Evolutionary conservation across 1,140 invertebrate species (phyloP).

Genomic region (Plodia interpunctella): DNA sequence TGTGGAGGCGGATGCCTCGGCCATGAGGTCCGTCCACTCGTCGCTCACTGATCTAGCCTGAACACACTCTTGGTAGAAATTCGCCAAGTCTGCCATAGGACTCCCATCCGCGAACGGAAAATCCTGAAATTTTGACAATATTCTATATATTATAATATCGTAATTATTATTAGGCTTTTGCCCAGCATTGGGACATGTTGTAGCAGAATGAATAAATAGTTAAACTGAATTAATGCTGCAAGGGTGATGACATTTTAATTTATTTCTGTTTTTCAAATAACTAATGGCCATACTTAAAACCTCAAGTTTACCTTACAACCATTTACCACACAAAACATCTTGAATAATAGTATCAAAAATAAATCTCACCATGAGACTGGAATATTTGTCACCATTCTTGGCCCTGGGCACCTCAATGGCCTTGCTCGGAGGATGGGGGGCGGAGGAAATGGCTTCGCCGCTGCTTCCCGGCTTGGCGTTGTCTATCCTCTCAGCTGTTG

Average conservation of each 20-base stretch:
- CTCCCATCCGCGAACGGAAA: constrained; percentile 68
- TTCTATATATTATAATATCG: not conserved
- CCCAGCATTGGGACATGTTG: no score
- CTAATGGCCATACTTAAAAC: no score
- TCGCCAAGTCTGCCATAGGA: constrained; percentile 59
- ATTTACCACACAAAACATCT: no score
- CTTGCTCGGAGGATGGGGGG: constrained; percentile 31
- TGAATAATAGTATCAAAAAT: no score
- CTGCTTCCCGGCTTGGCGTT: constrained; percentile 27
- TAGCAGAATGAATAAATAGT: no score
- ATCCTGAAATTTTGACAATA: constrained; percentile 43
- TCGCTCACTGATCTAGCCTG: constrained; percentile 47
- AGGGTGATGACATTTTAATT: no score
- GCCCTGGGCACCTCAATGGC: constrained; percentile 52
- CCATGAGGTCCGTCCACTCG: constrained; percentile 38
- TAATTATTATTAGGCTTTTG: no score
- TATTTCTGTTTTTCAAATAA: no score
- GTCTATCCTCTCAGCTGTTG: constrained; percentile 1
- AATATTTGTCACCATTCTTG: constrained; percentile 40
- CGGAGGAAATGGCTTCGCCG: constrained; percentile 21
- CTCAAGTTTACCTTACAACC: no score
- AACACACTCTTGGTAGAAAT: constrained; percentile 64
- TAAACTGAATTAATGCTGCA: no score
- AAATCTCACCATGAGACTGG: constrained; percentile 48
- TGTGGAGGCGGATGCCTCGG: constrained; percentile 22